phyloP scores from a whole-genome alignment of 2,888 invertebrate species.

The Lepidocyrtoides sp. region DNA sequence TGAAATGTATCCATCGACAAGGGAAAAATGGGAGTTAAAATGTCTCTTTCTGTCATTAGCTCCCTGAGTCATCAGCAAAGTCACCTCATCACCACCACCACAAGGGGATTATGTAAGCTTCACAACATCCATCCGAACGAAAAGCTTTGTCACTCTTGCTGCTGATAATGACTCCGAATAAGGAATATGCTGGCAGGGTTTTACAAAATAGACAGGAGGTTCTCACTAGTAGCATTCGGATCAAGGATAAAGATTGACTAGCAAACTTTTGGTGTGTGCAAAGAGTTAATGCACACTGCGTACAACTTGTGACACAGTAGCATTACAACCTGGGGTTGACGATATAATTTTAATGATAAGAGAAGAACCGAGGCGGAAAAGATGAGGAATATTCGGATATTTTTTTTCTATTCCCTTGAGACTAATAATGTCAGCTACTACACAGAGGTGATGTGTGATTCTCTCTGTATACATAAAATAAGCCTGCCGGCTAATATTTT shows the following conservation, averaged over 20 bases:
- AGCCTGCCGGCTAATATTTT: constrained; percentile 70
- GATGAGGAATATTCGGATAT: constrained; percentile 61
- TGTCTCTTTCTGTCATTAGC: constrained; percentile 43
- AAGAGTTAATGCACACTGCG: not conserved
- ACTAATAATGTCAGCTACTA: constrained; percentile 55
- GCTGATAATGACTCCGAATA: too few relatives aligned
- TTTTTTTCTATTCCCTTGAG: constrained; percentile 49
- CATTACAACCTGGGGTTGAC: constrained; percentile 7
- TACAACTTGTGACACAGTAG: not conserved
- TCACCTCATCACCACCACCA: not conserved
- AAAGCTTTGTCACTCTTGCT: constrained; percentile 14
- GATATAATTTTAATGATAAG: constrained; percentile 49
- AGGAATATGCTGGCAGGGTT: too few relatives aligned
- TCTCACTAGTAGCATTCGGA: too few relatives aligned
- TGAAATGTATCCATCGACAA: not conserved
- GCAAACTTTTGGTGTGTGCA: not conserved
- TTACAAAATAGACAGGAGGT: too few relatives aligned
- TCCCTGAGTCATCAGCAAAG: not conserved
- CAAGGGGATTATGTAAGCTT: constrained; percentile 31
- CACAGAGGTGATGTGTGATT: constrained; percentile 47
- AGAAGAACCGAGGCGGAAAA: constrained; percentile 15
- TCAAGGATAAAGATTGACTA: too few relatives aligned
- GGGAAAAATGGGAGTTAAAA: not conserved
- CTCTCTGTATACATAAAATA: constrained; percentile 50
- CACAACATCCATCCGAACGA: not conserved